Evolutionary conservation across 2,888 invertebrate genomes (phyloP).

Genomic region (Quadriops clusia): DNA sequence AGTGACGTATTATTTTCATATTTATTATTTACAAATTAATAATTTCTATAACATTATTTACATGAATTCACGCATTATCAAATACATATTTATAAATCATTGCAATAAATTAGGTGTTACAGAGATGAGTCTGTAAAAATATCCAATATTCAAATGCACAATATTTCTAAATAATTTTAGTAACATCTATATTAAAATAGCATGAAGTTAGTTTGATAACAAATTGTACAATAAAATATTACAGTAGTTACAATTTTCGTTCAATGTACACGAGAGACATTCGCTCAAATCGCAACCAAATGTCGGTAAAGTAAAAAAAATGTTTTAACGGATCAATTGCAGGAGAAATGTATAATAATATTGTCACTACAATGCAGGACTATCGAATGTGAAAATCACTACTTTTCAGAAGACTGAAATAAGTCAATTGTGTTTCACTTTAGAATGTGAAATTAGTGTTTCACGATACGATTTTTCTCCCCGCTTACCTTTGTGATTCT

Average conservation of each 20-base stretch:
- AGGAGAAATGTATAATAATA: not conserved
- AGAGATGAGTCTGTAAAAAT: conserved; percentile 25
- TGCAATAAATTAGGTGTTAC: conserved; percentile 28
- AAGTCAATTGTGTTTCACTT: not conserved
- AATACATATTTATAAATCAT: conserved; percentile 27
- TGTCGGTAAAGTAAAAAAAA: too few species aligned
- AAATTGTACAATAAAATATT: conserved; percentile 31
- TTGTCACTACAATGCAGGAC: conserved; percentile 2
- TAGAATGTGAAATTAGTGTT: too few species aligned
- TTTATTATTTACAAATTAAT: conserved; percentile 28
- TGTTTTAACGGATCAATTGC: too few species aligned
- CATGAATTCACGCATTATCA: conserved; percentile 27
- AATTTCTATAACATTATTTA: conserved; percentile 28
- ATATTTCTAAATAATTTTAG: conserved; percentile 18
- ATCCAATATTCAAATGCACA: conserved; percentile 24
- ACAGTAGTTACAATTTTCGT: conserved; percentile 25
- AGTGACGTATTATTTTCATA: conserved; percentile 18
- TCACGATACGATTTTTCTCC: too few species aligned
- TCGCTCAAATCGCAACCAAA: too few species aligned
- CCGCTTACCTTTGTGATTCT: too few species aligned
- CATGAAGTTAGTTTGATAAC: conserved; percentile 20
- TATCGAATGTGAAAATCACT: too few species aligned
- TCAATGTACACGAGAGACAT: conserved; percentile 18
- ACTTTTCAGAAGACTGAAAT: too few species aligned
- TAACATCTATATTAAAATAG: conserved; percentile 22